Base-by-base conservation (phyloP, 2,797 vertebrate genomes). In the Buceros bicornis region DNA sequence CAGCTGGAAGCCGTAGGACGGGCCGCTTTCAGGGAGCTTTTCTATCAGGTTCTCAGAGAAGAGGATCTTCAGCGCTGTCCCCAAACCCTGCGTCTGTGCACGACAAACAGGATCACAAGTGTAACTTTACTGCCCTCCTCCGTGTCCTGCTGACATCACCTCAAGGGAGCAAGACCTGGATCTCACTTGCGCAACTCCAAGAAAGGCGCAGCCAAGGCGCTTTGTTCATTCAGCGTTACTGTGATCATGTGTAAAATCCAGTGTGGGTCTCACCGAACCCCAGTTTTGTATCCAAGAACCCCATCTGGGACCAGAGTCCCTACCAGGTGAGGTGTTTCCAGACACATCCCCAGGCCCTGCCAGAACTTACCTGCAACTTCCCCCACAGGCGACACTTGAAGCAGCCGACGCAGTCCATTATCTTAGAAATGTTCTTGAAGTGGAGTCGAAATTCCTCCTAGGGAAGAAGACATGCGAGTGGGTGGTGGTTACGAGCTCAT, bases 391-490 rank as follows among this genome's bases (percentile, higher is more conserved):
- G 98, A 86, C 99, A 99, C 87, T 99, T 99, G 90, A 99, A 98
- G 97, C 99, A 99, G 76, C 98, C 99, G 18, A 99, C 99, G 8
- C 99, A 99, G 96, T 99, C 99, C 99, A 99, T 99, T 89, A 99
- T 99, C 96, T 97, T 98, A 8, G 99, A 99, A 97, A 99, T 99
- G 81, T 99, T 99, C 97, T 98, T 98, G 60, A 99, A 99, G 80
- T 99, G 98, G 29, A 98, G 97, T 67, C 98, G 97, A 42, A 99
- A 98, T 80, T 99, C 99, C 93, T 99, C 99, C 99, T 99, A 92
- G 60, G 11, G 67, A 16, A 19, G 56, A 26, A 88, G 37, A n/a
- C 16, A 31, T 20, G 45, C 17, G 2, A 22, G 16, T 3, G 37
- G 76, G 28, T 77, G 7, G 2, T 4, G 10, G 47, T 28, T 48